Conservation (phyloP, 2,113 vertebrate genomes). For the Tetraodon nigroviridis region DNA sequence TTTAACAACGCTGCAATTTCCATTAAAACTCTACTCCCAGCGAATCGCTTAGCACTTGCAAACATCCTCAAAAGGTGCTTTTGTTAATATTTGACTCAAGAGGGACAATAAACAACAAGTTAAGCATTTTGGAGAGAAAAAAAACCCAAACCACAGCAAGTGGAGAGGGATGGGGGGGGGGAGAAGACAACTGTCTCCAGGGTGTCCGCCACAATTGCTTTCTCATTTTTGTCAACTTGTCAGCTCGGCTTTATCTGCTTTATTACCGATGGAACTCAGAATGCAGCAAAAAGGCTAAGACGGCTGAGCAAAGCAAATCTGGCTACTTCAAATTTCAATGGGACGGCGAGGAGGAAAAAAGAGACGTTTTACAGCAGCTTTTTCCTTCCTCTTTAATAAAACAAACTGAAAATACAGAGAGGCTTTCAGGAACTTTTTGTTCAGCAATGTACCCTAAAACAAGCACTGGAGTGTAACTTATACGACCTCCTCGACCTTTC, state of each 20-base stretch:
- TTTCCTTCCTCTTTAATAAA: background rate
- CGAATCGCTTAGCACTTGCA: constrained; percentile 30
- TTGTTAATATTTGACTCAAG: constrained; percentile 55
- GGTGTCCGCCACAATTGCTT: constrained; percentile 54
- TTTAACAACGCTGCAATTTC: constrained; percentile 15
- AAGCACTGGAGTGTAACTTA: background rate
- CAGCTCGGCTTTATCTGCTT: constrained; percentile 63
- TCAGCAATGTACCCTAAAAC: constrained; percentile 6
- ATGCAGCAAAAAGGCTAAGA: constrained; percentile 40
- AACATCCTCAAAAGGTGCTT: constrained; percentile 52
- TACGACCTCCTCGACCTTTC: background rate
- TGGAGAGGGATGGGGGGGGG: constrained; percentile 4
- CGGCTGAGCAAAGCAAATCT: constrained; percentile 48
- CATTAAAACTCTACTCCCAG: constrained; percentile 3
- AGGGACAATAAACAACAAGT: constrained; percentile 52
- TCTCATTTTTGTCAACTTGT: constrained; percentile 66
- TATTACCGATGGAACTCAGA: constrained; percentile 54
- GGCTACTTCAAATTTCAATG: constrained; percentile 39
- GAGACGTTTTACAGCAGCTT: constrained; percentile 12
- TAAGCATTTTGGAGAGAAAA: constrained; percentile 43
- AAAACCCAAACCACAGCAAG: constrained; percentile 6
- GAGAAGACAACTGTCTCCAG: constrained; percentile 41
- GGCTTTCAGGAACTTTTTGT: constrained; percentile 4
- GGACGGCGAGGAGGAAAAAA: background rate
- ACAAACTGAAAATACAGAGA: constrained; percentile 6